Evolutionary conservation across 2,797 vertebrate genomes (phyloP).

Genomic region (Enoplosus armatus): DNA sequence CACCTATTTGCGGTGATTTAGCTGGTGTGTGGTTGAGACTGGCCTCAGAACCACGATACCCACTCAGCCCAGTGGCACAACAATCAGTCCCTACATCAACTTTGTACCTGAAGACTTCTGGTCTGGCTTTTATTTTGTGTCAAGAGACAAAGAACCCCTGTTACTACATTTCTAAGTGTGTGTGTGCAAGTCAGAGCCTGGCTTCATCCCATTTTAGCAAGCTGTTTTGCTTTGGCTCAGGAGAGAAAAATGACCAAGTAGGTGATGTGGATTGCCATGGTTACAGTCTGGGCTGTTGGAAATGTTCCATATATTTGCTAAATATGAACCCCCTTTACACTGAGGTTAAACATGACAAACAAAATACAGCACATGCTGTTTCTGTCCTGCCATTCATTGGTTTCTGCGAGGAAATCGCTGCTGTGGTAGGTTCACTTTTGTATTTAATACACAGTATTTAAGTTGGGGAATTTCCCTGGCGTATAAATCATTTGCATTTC

Average conservation of each 20-base stretch:
- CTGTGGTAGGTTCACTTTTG: constrained; percentile 9
- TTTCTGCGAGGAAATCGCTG: not conserved
- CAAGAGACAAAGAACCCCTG: constrained; percentile 34
- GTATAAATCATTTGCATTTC: constrained; percentile 59
- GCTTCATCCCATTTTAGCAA: constrained; percentile 67
- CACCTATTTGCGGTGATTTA: constrained; percentile 62
- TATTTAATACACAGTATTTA: constrained; percentile 26
- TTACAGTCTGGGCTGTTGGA: constrained; percentile 72
- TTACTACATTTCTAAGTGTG: constrained; percentile 15
- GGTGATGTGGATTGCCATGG: constrained; percentile 77
- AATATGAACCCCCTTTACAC: constrained; percentile 58
- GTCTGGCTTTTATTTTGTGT: constrained; percentile 11
- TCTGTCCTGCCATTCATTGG: constrained; percentile 9
- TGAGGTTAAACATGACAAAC: constrained; percentile 51
- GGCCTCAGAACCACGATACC: constrained; percentile 36
- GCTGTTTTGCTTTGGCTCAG: constrained; percentile 70
- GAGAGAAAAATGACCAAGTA: constrained; percentile 68
- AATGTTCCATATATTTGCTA: constrained; percentile 58
- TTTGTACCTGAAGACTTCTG: constrained; percentile 24
- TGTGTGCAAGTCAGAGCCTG: constrained; percentile 40
- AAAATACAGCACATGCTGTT: constrained; percentile 9
- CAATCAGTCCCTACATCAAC: constrained; percentile 30
- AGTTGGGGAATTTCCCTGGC: constrained; percentile 45
- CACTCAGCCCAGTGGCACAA: constrained; percentile 18
- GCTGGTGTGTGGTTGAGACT: constrained; percentile 35